phyloP scores from a whole-genome alignment of 2,797 vertebrate genomes.

The Pipistrellus kuhlii region DNA sequence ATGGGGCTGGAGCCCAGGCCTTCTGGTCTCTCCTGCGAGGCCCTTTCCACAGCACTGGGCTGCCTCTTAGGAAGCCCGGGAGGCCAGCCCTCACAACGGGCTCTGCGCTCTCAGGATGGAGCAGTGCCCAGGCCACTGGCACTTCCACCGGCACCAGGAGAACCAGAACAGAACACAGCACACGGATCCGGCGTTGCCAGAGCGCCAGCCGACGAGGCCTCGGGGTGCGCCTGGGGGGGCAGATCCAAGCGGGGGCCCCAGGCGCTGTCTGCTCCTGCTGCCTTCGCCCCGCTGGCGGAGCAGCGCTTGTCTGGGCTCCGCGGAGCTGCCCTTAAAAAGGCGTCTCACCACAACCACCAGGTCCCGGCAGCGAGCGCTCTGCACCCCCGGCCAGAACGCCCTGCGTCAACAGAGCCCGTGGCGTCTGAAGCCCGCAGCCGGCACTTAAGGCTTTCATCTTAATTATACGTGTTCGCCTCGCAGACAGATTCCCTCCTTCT shows the following conservation, averaged over 20 bases:
- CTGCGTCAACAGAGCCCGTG: conserved; percentile 74
- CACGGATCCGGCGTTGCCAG: background rate
- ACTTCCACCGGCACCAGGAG: background rate
- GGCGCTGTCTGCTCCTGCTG: background rate
- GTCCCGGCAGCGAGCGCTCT: conserved; percentile 76
- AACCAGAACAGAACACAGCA: background rate
- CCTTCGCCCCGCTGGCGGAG: background rate
- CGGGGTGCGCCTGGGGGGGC: background rate
- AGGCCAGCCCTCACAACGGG: background rate
- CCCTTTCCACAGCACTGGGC: background rate
- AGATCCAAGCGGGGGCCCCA: background rate
- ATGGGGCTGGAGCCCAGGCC: background rate
- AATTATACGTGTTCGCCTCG: conserved; percentile 85
- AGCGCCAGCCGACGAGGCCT: background rate
- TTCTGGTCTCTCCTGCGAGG: background rate
- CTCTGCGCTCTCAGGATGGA: background rate
- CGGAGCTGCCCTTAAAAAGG: conserved; percentile 56
- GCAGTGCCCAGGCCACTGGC: background rate
- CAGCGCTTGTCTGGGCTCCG: background rate
- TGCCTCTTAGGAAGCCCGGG: background rate
- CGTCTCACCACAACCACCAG: conserved; percentile 57
- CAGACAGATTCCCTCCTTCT: conserved; percentile 84
- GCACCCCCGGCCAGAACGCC: conserved; percentile 60
- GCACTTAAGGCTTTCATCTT: conserved; percentile 84
- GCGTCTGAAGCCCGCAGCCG: conserved; percentile 81